Percentiles rank a stretch among this genome's conserved stretches.
Conservation (phyloP, 2,797 vertebrate genomes). For the Takifugu ocellatus region DNA sequence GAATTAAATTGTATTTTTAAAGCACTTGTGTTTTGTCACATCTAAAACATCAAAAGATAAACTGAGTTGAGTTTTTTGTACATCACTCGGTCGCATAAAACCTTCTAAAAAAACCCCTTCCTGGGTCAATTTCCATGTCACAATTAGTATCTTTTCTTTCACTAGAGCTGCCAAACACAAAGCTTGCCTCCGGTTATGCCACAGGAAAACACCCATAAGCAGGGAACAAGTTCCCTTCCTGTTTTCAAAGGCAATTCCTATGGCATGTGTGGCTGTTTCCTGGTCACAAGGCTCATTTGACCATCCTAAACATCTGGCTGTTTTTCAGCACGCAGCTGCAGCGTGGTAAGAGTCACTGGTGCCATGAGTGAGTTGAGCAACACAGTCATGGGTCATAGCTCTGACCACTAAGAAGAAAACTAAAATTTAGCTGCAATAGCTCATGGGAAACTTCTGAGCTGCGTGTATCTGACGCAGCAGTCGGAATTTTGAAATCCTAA, state of each 20-base stretch:
- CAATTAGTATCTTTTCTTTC: constrained; percentile 73
- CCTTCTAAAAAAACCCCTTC: constrained; percentile 7
- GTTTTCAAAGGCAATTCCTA: constrained; percentile 88
- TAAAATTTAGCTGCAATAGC: constrained; percentile 6
- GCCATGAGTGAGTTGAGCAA: constrained; percentile 60
- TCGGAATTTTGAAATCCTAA: constrained; percentile 36
- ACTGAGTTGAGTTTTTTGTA: background rate
- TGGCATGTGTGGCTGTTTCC: constrained; percentile 82
- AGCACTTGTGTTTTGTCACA: background rate
- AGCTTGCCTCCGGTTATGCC: constrained; percentile 79
- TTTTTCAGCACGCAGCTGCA: constrained; percentile 72
- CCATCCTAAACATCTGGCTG: constrained; percentile 83
- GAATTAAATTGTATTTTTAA: background rate
- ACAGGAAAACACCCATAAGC: constrained; percentile 86
- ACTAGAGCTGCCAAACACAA: constrained; percentile 76
- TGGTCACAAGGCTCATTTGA: constrained; percentile 74
- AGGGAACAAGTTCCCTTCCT: constrained; percentile 92
- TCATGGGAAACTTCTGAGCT: constrained; percentile 4
- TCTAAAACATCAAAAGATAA: constrained; percentile 6
- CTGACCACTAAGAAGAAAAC: constrained; percentile 36
- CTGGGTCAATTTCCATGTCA: constrained; percentile 69
- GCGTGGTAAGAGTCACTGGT: constrained; percentile 54
- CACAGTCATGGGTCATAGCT: constrained; percentile 43
- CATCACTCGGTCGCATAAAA: background rate
- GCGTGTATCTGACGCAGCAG: constrained; percentile 12